These are phyloP conservation scores for Gavialis gangeticus DNA, from an alignment of 2,113 vertebrate genomes.

Conservation along the genomic window DNA sequence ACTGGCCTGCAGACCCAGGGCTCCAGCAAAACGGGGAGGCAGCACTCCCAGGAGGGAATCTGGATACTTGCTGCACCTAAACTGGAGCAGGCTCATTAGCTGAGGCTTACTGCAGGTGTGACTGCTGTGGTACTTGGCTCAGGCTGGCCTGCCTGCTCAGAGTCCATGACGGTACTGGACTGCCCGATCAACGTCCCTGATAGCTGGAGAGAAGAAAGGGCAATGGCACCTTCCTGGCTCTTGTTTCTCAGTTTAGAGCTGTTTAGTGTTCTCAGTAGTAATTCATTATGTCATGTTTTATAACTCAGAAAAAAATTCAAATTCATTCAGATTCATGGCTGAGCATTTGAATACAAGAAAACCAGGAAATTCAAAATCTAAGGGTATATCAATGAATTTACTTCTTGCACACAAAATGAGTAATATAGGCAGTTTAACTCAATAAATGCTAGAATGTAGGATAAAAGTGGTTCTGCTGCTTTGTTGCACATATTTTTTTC, in stretches of 20 bases:
- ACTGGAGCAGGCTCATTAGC: background rate
- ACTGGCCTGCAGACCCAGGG: no score
- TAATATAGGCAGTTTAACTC: background rate
- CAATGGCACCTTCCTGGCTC: background rate
- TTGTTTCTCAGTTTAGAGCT: background rate
- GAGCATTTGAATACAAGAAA: conserved; percentile 18
- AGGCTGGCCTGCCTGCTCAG: background rate
- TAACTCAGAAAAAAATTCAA: background rate
- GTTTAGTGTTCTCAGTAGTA: background rate
- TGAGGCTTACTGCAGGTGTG: background rate
- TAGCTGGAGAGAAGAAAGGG: background rate
- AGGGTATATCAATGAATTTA: fast-evolving
- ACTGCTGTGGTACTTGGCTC: background rate
- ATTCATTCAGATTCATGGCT: background rate
- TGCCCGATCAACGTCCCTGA: background rate
- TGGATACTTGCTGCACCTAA: no score
- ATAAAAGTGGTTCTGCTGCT: conserved; percentile 1
- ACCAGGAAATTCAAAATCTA: background rate
- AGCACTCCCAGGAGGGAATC: no score
- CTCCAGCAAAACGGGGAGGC: no score
- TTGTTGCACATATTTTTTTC: conserved; percentile 15
- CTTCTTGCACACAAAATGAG: background rate
- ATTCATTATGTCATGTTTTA: background rate
- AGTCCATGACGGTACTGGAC: background rate
- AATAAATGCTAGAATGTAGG: conserved; percentile 4